Conservation (phyloP, 1,140 invertebrate species). For the Eubasilissa regina region DNA sequence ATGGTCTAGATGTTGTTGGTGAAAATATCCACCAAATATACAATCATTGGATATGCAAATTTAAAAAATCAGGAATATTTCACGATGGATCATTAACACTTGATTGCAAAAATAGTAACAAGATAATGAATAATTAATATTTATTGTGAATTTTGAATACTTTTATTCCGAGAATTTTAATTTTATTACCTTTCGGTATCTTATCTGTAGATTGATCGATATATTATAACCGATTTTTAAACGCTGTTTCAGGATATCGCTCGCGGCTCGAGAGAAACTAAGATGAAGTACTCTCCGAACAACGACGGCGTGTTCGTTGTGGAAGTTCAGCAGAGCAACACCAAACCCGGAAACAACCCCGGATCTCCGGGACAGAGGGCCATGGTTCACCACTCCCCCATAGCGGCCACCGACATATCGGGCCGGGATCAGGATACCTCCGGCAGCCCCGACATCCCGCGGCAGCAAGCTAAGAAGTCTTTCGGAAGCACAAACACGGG, state of each 20-base stretch:
- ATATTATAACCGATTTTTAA: too few relatives aligned
- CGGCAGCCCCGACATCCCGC: slow-evolving; percentile 68
- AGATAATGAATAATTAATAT: too few relatives aligned
- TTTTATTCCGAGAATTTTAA: too few relatives aligned
- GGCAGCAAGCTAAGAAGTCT: slow-evolving; percentile 63
- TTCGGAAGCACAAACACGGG: slow-evolving; percentile 77
- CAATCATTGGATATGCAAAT: too few relatives aligned
- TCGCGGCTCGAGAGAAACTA: slow-evolving; percentile 78
- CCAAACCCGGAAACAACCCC: slow-evolving; percentile 62
- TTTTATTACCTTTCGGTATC: too few relatives aligned
- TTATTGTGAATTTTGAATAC: too few relatives aligned
- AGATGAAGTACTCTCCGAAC: slow-evolving; percentile 79
- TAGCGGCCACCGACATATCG: slow-evolving; percentile 58
- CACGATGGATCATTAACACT: too few relatives aligned
- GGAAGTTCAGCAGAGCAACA: slow-evolving; percentile 75
- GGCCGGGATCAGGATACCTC: slow-evolving; percentile 68
- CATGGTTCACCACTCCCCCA: slow-evolving; percentile 72
- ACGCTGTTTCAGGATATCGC: slow-evolving; percentile 75
- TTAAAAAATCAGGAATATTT: too few relatives aligned
- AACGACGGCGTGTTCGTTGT: slow-evolving; percentile 86
- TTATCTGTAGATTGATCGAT: too few relatives aligned
- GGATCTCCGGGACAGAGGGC: slow-evolving; percentile 73
- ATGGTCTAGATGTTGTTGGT: too few relatives aligned
- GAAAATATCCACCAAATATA: too few relatives aligned
- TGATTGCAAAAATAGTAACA: too few relatives aligned